phyloP scores from a whole-genome alignment of 2,113 vertebrate species.

The Murina feae region DNA sequence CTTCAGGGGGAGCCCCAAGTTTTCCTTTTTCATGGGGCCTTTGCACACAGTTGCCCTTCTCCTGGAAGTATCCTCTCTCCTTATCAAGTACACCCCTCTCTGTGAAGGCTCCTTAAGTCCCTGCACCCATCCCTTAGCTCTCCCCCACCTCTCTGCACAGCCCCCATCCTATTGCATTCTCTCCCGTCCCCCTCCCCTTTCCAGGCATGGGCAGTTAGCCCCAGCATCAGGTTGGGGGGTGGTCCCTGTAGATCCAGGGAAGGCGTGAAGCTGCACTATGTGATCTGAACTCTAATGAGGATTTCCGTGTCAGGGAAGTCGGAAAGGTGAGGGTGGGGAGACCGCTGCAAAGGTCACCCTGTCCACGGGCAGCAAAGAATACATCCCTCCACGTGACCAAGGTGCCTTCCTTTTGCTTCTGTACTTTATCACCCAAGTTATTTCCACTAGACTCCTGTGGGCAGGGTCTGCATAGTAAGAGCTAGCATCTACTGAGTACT shows the following conservation, averaged over 20 bases:
- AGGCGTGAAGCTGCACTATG: not conserved
- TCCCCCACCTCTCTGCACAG: accelerated
- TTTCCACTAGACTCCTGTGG: not conserved
- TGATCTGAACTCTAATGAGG: not conserved
- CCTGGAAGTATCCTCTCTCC: not conserved
- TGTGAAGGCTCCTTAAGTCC: not conserved
- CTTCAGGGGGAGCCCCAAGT: not conserved
- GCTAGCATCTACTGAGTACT: not conserved
- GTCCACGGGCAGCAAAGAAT: not conserved
- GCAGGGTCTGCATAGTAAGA: not conserved
- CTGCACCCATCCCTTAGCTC: too few species aligned
- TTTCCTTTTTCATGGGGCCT: not conserved
- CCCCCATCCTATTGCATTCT: too few species aligned
- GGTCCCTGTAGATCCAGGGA: not conserved
- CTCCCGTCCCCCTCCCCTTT: not conserved
- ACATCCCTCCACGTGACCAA: accelerated
- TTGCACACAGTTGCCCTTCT: not conserved
- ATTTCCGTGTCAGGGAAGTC: not conserved
- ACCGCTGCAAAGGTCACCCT: not conserved
- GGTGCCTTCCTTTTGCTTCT: not conserved
- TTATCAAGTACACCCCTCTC: not conserved
- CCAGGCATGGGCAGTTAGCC: not conserved
- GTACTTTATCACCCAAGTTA: accelerated
- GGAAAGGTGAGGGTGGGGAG: too few species aligned
- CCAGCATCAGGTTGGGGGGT: not conserved